Evolutionary conservation across 23 tunicate genomes (phyloP).

Genomic region (Ciona savignyi): DNA sequence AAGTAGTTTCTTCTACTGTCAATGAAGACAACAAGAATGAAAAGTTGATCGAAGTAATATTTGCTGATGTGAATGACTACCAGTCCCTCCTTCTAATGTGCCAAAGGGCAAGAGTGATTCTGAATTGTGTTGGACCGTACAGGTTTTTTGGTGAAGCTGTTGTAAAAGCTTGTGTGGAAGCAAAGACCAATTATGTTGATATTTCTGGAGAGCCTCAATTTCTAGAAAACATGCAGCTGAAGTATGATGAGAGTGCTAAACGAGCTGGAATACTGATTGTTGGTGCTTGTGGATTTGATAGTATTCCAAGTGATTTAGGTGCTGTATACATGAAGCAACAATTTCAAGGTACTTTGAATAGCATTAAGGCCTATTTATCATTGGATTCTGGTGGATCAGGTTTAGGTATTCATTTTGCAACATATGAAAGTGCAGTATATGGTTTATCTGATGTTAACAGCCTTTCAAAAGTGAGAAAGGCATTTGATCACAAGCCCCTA

Average conservation of each 20-base stretch:
- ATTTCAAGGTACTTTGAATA: conserved; percentile 48
- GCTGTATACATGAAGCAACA: conserved; percentile 37
- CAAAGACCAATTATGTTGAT: conserved; percentile 70
- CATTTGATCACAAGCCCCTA: conserved; percentile 18
- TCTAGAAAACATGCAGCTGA: conserved; percentile 64
- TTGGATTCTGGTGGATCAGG: conserved; percentile 46
- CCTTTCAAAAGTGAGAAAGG: conserved; percentile 35
- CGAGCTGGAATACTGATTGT: conserved; percentile 50
- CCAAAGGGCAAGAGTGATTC: conserved; percentile 45
- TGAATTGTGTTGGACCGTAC: conserved; percentile 95
- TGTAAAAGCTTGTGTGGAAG: conserved; percentile 79
- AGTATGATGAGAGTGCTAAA: conserved; percentile 75
- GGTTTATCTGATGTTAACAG: conserved; percentile 29
- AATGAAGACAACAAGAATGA: neutral
- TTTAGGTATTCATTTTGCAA: conserved; percentile 50
- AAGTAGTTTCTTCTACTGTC: conserved; percentile 3
- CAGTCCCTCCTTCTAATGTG: conserved; percentile 63
- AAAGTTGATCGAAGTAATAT: conserved; percentile 26
- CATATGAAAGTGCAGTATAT: conserved; percentile 84
- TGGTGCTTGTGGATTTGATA: conserved; percentile 95
- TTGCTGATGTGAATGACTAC: conserved; percentile 56
- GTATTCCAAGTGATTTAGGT: conserved; percentile 91
- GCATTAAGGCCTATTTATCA: conserved; percentile 50
- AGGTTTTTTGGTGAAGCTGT: conserved; percentile 89
- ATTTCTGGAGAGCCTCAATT: conserved; percentile 93